Conservation (phyloP, 2,797 vertebrate species). For the Dendrocincla tyrannina region DNA sequence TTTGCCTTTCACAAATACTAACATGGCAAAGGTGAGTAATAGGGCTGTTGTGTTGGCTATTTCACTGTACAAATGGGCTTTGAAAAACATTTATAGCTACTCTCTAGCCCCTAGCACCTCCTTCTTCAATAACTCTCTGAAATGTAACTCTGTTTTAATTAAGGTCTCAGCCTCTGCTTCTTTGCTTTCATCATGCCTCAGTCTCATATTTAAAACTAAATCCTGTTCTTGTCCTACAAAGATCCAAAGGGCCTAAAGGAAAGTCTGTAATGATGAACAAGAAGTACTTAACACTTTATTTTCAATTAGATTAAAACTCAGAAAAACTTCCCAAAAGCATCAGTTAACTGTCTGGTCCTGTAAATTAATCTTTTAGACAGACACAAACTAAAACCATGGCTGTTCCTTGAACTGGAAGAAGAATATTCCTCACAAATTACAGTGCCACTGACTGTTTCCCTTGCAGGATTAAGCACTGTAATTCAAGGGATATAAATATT, state of each 20-base stretch:
- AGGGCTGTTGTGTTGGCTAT: not conserved
- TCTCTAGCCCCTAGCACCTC: slow-evolving; percentile 43
- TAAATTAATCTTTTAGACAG: not conserved
- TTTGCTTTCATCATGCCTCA: slow-evolving; percentile 47
- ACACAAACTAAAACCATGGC: not conserved
- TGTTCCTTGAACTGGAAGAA: not conserved
- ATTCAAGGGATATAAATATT: not conserved
- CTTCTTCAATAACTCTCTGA: slow-evolving; percentile 52
- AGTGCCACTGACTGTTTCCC: not conserved
- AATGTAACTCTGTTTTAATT: slow-evolving; percentile 57
- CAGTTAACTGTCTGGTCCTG: not conserved
- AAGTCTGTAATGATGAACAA: slow-evolving; percentile 1
- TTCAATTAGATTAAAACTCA: slow-evolving; percentile 31
- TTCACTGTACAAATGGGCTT: not conserved
- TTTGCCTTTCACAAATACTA: not conserved
- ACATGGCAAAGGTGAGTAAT: not conserved
- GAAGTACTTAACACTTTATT: slow-evolving; percentile 17
- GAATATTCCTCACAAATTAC: not conserved
- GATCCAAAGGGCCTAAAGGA: slow-evolving; percentile 18
- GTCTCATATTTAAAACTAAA: slow-evolving; percentile 23
- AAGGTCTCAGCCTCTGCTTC: slow-evolving; percentile 47
- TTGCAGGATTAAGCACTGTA: not conserved
- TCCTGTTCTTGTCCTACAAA: slow-evolving; percentile 34
- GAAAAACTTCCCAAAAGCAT: slow-evolving; percentile 22
- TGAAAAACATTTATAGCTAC: slow-evolving; percentile 27